These are phyloP conservation scores for Macrosteles quadrilineatus DNA, from an alignment of 1,140 invertebrate species.

Conservation along the genomic window DNA sequence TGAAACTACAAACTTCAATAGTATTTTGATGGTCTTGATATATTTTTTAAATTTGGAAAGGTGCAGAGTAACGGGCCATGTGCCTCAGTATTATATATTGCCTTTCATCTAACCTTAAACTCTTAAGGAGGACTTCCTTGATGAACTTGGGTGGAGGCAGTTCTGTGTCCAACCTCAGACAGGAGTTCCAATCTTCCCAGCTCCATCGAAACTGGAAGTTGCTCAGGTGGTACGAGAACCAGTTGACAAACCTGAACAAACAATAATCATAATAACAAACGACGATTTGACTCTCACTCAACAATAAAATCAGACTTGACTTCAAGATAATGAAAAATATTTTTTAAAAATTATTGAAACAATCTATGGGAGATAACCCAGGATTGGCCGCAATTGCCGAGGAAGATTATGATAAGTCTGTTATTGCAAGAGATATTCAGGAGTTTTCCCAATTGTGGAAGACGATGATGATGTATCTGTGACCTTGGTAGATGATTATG, in stretches of 20 bases:
- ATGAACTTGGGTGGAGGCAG: slow-evolving; percentile 97
- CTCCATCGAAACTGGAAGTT: slow-evolving; percentile 99
- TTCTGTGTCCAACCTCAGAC: slow-evolving; percentile 80
- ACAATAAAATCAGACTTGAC: neutral
- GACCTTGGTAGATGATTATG: too few species aligned
- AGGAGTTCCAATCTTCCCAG: slow-evolving; percentile 94
- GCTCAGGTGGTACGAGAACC: slow-evolving; percentile 99
- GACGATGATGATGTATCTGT: too few species aligned
- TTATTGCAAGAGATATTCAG: too few species aligned
- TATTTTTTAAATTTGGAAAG: too few species aligned
- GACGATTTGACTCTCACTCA: neutral
- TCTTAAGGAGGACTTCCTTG: slow-evolving; percentile 87
- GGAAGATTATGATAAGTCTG: too few species aligned
- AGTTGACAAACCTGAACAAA: slow-evolving; percentile 77
- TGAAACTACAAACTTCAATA: too few species aligned
- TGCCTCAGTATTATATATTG: too few species aligned
- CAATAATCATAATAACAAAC: slow-evolving; percentile 25
- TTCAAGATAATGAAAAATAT: slow-evolving; percentile 8
- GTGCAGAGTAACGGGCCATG: too few species aligned
- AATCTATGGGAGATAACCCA: too few species aligned
- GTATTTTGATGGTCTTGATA: too few species aligned
- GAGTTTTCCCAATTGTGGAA: too few species aligned
- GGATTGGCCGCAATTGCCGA: too few species aligned
- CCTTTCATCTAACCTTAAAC: slow-evolving; percentile 71
- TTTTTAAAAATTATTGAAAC: slow-evolving; percentile 9